A percentile compares a stretch with the other conserved stretches of the same genome.
Conservation (phyloP, 92 coral and sea anemone genomes). For the Phenganax subtilis region DNA sequence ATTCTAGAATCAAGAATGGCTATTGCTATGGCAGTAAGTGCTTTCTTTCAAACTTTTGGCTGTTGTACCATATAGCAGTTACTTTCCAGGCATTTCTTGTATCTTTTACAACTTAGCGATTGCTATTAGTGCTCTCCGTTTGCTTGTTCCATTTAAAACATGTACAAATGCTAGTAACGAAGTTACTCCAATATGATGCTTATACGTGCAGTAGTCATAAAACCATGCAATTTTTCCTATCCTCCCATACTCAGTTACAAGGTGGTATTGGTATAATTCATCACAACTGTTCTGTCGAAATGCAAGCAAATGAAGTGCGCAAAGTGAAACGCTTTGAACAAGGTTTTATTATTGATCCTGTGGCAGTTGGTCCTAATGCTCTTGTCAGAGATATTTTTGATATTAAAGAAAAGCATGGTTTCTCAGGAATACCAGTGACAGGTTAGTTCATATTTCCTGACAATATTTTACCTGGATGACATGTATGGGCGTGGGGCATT, state of each 20-base stretch:
- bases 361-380: constrained; percentile 78
- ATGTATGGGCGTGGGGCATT: not conserved
- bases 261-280: constrained; percentile 97
- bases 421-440: constrained; percentile 95
- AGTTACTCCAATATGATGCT: no score
- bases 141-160: no score
- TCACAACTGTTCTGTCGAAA: constrained; percentile 85
- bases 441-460: constrained; percentile 50
- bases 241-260: constrained; percentile 56
- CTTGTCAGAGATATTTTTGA: constrained; percentile 80
- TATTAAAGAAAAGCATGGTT: constrained; percentile 86
- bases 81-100: no score
- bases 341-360: constrained; percentile 88
- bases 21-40: constrained; percentile 98
- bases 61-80: not conserved
- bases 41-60: not conserved
- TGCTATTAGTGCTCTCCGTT: no score
- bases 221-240: no score
- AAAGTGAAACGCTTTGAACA: constrained; percentile 97
- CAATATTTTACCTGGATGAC: not conserved
- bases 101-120: no score
- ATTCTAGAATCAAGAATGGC: constrained; percentile 86
- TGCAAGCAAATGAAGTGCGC: constrained; percentile 92
- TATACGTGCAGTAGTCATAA: no score
- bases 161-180: no score